phyloP scores from a whole-genome alignment of 1,140 invertebrate species.

The Lepeophtheirus salmonis region DNA sequence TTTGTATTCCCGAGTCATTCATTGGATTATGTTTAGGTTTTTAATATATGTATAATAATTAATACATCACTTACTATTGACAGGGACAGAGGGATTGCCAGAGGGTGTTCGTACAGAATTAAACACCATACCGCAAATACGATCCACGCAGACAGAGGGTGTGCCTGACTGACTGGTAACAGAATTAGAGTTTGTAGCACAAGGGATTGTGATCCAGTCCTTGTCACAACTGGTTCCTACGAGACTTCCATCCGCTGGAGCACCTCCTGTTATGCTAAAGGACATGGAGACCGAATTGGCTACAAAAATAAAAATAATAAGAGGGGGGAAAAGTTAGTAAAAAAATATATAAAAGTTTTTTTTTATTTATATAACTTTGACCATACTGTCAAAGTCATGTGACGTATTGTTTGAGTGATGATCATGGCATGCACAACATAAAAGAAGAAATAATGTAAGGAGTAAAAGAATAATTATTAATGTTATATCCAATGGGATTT shows the following conservation, averaged over 20 bases:
- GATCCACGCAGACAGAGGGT: constrained; percentile 37
- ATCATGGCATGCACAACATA: too few species aligned
- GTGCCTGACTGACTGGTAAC: constrained; percentile 28
- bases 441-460: too few species aligned
- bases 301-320: too few species aligned
- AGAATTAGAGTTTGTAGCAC: constrained; percentile 42
- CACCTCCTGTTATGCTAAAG: constrained; percentile 35
- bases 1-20: too few species aligned
- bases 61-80: constrained; percentile 42
- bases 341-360: too few species aligned
- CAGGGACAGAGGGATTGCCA: constrained; percentile 34
- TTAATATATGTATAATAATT: neutral
- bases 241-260: constrained; percentile 37
- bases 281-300: constrained; percentile 1
- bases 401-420: too few species aligned
- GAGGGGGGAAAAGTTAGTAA: too few species aligned
- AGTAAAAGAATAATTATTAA: too few species aligned
- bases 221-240: constrained; percentile 49
- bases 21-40: neutral
- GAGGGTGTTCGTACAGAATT: constrained; percentile 34
- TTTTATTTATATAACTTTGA: too few species aligned
- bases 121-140: constrained; percentile 49
- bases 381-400: too few species aligned
- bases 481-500: too few species aligned
- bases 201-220: constrained; percentile 57